These are phyloP conservation scores for Lepidocolaptes lacrymiger DNA, from an alignment of 2,797 vertebrate genomes.

Conservation along the genomic window DNA sequence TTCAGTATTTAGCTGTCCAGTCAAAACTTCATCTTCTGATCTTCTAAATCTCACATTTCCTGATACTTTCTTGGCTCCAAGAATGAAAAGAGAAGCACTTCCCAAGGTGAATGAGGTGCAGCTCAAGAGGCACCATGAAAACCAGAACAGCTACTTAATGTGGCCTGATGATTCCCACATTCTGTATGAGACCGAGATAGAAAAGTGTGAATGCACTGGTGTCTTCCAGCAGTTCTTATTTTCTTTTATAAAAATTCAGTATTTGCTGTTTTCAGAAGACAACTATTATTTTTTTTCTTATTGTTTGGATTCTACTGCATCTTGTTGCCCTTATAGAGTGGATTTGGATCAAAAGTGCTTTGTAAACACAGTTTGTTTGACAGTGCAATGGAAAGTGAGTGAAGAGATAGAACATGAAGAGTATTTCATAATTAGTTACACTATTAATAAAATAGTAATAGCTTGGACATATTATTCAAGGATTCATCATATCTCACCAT, in stretches of 20 bases:
- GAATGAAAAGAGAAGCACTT: not conserved
- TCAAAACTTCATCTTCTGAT: not conserved
- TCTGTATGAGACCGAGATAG: not conserved
- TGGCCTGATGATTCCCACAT: not conserved
- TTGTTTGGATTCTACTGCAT: not conserved
- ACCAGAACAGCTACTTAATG: not conserved
- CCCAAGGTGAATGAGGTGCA: not conserved
- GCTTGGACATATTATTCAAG: not conserved
- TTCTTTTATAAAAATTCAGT: not conserved
- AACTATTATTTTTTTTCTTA: not conserved
- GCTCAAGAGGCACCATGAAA: not conserved
- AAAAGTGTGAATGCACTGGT: not conserved
- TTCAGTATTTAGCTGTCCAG: not conserved
- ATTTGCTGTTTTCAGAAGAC: not conserved
- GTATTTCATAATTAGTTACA: conserved; percentile 16
- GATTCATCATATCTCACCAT: not conserved
- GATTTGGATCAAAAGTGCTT: not conserved
- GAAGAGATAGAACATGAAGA: not conserved
- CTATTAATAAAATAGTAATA: conserved; percentile 4
- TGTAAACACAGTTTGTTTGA: not conserved
- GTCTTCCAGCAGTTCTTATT: not conserved
- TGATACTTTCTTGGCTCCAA: not conserved
- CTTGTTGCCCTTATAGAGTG: not conserved
- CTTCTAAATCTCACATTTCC: not conserved
- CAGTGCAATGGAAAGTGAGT: not conserved